Evolutionary conservation across 1,140 invertebrate genomes (phyloP).

Genomic region (Bombus pascuorum): DNA sequence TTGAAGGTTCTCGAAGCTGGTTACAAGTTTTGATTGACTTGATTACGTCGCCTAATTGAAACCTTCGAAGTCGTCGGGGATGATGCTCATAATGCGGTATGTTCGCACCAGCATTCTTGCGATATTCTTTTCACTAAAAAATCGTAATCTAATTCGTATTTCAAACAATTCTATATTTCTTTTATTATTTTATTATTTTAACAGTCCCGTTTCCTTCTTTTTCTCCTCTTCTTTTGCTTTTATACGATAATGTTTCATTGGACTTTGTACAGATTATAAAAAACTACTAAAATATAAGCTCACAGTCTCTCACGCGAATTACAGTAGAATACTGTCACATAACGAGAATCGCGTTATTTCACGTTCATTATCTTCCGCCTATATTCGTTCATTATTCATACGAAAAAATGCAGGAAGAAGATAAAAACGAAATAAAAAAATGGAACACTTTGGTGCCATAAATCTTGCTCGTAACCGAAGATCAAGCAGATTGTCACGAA

Average conservation of each 20-base stretch:
- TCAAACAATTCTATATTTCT: too few relatives aligned
- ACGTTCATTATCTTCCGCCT: too few relatives aligned
- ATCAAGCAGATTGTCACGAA: slow-evolving; percentile 39
- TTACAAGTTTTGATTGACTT: slow-evolving; percentile 17
- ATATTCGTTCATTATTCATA: background rate
- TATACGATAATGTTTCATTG: background rate
- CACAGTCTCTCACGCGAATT: background rate
- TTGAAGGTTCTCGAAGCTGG: slow-evolving; percentile 25
- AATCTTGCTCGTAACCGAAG: slow-evolving; percentile 2
- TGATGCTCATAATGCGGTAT: background rate
- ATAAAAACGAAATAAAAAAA: background rate
- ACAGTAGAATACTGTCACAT: background rate
- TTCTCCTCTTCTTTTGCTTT: background rate
- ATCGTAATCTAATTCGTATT: background rate
- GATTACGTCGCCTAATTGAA: slow-evolving; percentile 24
- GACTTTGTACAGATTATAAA: background rate
- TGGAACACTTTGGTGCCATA: background rate
- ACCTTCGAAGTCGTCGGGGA: background rate
- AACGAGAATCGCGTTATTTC: background rate
- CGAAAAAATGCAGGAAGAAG: background rate
- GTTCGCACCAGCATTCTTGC: background rate
- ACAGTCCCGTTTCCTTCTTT: background rate
- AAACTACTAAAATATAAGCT: background rate
- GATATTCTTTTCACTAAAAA: background rate
- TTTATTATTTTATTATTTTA: background rate